phyloP scores from a whole-genome alignment of 2,797 vertebrate species.

The Agapornis canus region DNA sequence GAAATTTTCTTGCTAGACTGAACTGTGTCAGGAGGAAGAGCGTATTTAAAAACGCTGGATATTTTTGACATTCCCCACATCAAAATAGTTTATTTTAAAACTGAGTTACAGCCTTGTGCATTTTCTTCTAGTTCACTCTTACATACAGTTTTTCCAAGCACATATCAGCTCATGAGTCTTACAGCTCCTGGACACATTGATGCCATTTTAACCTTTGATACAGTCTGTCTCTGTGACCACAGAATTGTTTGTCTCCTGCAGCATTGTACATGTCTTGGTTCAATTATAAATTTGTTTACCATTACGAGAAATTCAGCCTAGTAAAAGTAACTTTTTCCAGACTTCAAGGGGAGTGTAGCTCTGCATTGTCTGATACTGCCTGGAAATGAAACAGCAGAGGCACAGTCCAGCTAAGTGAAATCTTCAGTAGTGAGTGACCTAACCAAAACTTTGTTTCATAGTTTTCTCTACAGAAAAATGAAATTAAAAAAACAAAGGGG shows the following conservation, averaged over 20 bases:
- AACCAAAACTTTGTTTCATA: neutral
- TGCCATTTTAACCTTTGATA: neutral
- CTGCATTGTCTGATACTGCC: neutral
- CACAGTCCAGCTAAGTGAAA: neutral
- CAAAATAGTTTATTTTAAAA: neutral
- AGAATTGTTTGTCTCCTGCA: neutral
- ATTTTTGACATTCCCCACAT: neutral
- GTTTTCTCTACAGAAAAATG: neutral
- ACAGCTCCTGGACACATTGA: neutral
- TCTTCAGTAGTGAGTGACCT: neutral
- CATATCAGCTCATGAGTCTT: neutral
- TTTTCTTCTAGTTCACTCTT: neutral
- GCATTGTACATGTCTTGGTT: neutral
- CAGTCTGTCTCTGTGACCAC: neutral
- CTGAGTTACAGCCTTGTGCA: neutral
- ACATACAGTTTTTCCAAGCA: neutral
- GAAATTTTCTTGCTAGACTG: neutral
- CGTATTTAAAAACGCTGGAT: neutral
- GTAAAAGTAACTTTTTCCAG: neutral
- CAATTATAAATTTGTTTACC: neutral
- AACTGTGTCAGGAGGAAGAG: neutral
- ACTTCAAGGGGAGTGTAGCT: neutral
- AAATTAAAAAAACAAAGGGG: neutral
- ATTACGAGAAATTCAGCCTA: neutral
- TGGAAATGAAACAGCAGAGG: neutral